Evolutionary conservation across 1,140 invertebrate species (phyloP).

Genomic region (Drosophila insularis): DNA sequence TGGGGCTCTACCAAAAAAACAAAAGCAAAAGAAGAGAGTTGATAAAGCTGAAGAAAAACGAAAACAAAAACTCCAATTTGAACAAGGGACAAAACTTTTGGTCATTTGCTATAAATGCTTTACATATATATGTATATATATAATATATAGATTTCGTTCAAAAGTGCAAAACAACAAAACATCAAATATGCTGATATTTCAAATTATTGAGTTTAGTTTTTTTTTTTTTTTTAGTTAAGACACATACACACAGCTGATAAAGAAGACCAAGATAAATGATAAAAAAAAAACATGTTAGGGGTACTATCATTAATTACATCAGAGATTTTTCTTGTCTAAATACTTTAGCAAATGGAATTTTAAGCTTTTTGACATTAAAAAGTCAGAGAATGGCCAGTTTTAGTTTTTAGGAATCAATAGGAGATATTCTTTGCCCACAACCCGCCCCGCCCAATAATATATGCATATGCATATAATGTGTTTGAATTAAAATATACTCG

Average conservation of each 20-base stretch:
- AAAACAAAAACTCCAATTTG: conserved; percentile 68
- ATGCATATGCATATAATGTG: too few species aligned
- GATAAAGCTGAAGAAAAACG: conserved; percentile 13
- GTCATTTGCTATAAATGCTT: conserved; percentile 61
- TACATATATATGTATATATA: conserved; percentile 39
- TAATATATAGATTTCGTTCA: conserved; percentile 28
- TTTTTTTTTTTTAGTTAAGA: conserved; percentile 20
- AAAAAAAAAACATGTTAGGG: not conserved
- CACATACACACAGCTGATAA: not conserved
- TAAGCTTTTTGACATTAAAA: too few species aligned
- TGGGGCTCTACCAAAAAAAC: conserved; percentile 46
- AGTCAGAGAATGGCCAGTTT: too few species aligned
- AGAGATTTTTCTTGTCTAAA: too few species aligned
- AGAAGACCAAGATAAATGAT: not conserved
- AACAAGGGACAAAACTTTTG: conserved; percentile 74
- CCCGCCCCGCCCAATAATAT: too few species aligned
- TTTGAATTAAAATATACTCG: not conserved
- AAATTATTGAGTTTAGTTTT: conserved; percentile 42
- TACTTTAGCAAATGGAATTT: too few species aligned
- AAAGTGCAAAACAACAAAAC: conserved; percentile 51
- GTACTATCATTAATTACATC: not conserved
- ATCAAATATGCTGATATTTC: conserved; percentile 49
- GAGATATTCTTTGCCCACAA: too few species aligned
- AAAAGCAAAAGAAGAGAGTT: conserved; percentile 24
- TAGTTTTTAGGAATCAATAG: too few species aligned